Evolutionary conservation across 1,140 invertebrate genomes (phyloP).

Genomic region (Cylas formicarius): DNA sequence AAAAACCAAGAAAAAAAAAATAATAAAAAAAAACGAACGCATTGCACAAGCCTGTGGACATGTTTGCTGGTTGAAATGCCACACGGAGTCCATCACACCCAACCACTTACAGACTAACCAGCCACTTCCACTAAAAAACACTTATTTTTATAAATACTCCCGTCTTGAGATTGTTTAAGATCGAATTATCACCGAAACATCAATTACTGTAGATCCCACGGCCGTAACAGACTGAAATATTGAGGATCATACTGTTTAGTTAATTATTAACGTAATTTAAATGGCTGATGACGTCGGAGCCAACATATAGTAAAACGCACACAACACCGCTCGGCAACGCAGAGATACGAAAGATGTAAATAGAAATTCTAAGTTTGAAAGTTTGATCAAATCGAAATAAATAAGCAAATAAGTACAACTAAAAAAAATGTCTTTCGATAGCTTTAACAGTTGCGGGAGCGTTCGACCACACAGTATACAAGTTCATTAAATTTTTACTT

Average conservation of each 20-base stretch:
- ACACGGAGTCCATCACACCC: slow-evolving; percentile 4
- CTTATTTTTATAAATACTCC: slow-evolving; percentile 34
- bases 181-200: slow-evolving; percentile 14
- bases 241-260: slow-evolving; percentile 8
- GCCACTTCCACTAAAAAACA: slow-evolving; percentile 33
- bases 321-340: slow-evolving; percentile 28
- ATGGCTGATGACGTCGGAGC: slow-evolving; percentile 10
- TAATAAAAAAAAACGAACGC: slow-evolving; percentile 20
- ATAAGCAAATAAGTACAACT: slow-evolving; percentile 37
- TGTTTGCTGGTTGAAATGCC: slow-evolving; percentile 10
- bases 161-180: slow-evolving; percentile 30
- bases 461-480: too few relatives aligned
- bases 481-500: too few relatives aligned
- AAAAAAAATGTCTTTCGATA: slow-evolving; percentile 25
- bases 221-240: slow-evolving; percentile 20
- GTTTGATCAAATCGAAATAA: slow-evolving; percentile 24
- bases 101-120: slow-evolving; percentile 33
- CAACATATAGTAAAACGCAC: slow-evolving; percentile 30
- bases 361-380: slow-evolving; percentile 33
- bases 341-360: slow-evolving; percentile 32
- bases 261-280: not conserved
- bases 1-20: slow-evolving; percentile 16
- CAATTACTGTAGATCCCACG: slow-evolving; percentile 2
- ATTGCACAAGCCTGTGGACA: slow-evolving; percentile 29
- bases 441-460: slow-evolving; percentile 24